phyloP scores from a whole-genome alignment of 2,113 vertebrate genomes.

The Myiozetetes cayanensis region DNA sequence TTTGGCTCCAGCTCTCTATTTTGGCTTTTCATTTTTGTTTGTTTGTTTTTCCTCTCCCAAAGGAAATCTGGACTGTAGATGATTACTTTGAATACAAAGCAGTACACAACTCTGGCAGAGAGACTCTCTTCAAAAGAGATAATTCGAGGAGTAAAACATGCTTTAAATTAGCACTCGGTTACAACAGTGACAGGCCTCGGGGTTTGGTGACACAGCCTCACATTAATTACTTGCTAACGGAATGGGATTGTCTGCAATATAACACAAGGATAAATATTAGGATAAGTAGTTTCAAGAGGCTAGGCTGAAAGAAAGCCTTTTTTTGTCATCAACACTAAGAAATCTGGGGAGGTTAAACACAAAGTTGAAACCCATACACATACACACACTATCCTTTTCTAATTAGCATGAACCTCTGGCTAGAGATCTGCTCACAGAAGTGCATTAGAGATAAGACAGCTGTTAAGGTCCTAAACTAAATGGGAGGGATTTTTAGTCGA shows the following conservation, averaged over 20 bases:
- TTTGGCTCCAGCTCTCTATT: slow-evolving; percentile 15
- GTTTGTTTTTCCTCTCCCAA: slow-evolving; percentile 44
- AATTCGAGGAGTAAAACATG: slow-evolving; percentile 29
- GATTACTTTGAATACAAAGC: slow-evolving; percentile 57
- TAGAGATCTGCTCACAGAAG: neutral
- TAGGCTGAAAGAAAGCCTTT: neutral
- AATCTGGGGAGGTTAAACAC: neutral
- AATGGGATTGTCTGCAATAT: neutral
- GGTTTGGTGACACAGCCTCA: slow-evolving; percentile 32
- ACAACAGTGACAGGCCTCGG: slow-evolving; percentile 13
- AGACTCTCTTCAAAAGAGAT: slow-evolving; percentile 43
- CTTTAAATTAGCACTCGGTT: slow-evolving; percentile 41
- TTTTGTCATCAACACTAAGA: neutral
- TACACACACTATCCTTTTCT: neutral
- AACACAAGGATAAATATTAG: slow-evolving; percentile 4
- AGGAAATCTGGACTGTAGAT: slow-evolving; percentile 50
- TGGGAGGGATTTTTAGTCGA: neutral
- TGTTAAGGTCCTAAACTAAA: neutral
- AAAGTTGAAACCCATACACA: neutral
- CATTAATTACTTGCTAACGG: neutral
- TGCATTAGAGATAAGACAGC: neutral
- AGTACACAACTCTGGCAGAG: slow-evolving; percentile 24
- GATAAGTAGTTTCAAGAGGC: slow-evolving; percentile 13
- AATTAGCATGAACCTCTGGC: neutral
- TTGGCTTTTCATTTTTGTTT: slow-evolving; percentile 58